phyloP scores from a whole-genome alignment of 2,888 invertebrate genomes.

The Oasisia sp. region DNA sequence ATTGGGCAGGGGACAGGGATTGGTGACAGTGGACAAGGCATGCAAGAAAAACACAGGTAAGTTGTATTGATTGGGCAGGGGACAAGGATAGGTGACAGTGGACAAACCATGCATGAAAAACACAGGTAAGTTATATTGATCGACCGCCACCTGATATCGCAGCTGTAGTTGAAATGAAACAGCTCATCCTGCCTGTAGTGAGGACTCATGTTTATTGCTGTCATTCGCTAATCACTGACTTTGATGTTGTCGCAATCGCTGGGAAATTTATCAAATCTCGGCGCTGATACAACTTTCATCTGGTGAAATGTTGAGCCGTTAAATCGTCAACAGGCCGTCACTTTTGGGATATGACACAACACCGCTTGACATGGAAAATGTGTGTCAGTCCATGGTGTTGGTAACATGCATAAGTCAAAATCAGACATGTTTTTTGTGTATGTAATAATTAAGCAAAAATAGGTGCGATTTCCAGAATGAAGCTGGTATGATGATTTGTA shows the following conservation, averaged over 20 bases:
- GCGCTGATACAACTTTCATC: not conserved
- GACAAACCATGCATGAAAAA: slow-evolving; percentile 78
- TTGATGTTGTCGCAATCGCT: slow-evolving; percentile 1
- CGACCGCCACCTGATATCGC: slow-evolving; percentile 49
- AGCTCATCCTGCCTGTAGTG: not conserved
- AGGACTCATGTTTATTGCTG: not conserved
- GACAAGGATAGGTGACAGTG: slow-evolving; percentile 85
- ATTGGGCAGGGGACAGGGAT: slow-evolving; percentile 77
- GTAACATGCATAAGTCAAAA: not conserved
- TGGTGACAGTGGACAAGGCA: slow-evolving; percentile 82
- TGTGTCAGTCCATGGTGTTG: not conserved
- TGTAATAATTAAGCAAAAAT: not conserved
- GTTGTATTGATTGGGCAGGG: slow-evolving; percentile 72
- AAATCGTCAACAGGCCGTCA: not conserved
- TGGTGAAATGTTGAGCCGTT: not conserved
- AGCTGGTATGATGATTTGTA: not conserved
- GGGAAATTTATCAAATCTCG: not conserved
- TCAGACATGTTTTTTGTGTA: not conserved
- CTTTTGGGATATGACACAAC: not conserved
- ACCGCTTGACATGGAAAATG: not conserved
- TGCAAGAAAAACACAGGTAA: slow-evolving; percentile 76
- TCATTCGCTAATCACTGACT: not conserved
- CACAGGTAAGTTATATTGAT: slow-evolving; percentile 74
- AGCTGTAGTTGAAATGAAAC: not conserved
- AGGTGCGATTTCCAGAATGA: not conserved